Conservation (phyloP, 2,797 vertebrate species). For the Bradypodion pumilum region DNA sequence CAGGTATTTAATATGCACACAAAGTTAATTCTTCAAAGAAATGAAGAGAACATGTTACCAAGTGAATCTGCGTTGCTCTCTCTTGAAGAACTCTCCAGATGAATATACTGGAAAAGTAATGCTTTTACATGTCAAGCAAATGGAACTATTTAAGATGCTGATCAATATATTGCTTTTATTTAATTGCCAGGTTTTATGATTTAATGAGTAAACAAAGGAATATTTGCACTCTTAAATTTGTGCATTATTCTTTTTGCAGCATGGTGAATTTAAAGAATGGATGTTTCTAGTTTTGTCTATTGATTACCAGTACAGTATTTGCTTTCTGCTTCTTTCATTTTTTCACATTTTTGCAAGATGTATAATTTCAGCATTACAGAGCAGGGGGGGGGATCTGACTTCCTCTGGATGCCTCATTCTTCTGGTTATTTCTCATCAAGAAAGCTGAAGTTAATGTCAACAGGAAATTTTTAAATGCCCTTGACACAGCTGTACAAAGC, state of each 20-base stretch:
- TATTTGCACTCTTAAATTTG: slow-evolving; percentile 65
- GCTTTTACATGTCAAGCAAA: slow-evolving; percentile 66
- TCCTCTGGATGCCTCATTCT: background rate
- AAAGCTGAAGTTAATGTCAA: background rate
- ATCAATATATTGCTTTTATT: slow-evolving; percentile 72
- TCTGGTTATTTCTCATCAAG: background rate
- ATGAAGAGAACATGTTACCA: background rate
- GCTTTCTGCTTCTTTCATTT: slow-evolving; percentile 1
- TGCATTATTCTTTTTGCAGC: slow-evolving; percentile 15
- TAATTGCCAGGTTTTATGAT: slow-evolving; percentile 68
- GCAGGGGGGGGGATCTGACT: no score
- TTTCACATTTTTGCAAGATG: background rate
- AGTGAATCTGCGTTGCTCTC: background rate
- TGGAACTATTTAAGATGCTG: slow-evolving; percentile 51
- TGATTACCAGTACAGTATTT: background rate
- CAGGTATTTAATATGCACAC: background rate
- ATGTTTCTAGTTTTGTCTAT: background rate
- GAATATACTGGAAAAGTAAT: slow-evolving; percentile 62
- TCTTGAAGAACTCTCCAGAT: slow-evolving; percentile 56
- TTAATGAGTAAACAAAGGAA: slow-evolving; percentile 73
- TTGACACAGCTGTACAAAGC: background rate
- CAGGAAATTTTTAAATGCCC: background rate
- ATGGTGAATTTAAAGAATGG: slow-evolving; percentile 24
- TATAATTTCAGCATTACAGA: background rate
- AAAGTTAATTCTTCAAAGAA: background rate